Percentiles rank a stretch among this genome's conserved stretches.
These are phyloP conservation scores for Drosophila imparisetae DNA, from an alignment of 2,888 invertebrate species.

Conservation along the genomic window DNA sequence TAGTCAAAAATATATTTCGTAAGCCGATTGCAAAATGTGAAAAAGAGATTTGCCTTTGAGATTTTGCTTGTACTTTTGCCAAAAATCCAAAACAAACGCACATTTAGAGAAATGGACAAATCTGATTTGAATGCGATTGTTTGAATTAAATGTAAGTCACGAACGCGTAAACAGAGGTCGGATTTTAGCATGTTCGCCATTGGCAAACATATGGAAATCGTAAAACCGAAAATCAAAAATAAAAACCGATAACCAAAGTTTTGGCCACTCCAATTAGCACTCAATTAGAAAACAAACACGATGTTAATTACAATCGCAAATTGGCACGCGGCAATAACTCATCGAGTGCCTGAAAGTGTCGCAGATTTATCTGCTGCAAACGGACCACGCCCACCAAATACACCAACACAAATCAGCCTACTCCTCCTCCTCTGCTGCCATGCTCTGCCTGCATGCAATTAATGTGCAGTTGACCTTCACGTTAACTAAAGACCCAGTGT, in stretches of 20 bases:
- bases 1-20: conserved; percentile 26
- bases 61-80: conserved; percentile 25
- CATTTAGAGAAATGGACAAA: conserved; percentile 41
- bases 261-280: conserved; percentile 68
- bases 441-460: conserved; percentile 52
- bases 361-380: conserved; percentile 58
- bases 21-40: conserved; percentile 42
- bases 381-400: conserved; percentile 19
- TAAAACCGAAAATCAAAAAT: conserved; percentile 21
- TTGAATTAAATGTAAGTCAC: conserved; percentile 78
- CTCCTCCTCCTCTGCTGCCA: neutral
- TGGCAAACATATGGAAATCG: conserved; percentile 24
- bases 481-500: conserved; percentile 69
- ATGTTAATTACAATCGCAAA: conserved; percentile 65
- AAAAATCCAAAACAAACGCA: conserved; percentile 28
- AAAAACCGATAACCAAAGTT: conserved; percentile 9
- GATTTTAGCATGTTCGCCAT: conserved; percentile 65
- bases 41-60: conserved; percentile 29
- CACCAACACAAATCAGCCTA: neutral
- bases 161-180: conserved; percentile 57
- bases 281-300: conserved; percentile 74
- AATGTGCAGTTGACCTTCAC: conserved; percentile 74
- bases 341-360: conserved; percentile 47
- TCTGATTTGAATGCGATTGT: conserved; percentile 69
- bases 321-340: conserved; percentile 37